Evolutionary conservation across 2,888 invertebrate species (phyloP), one percentile per base, ranked within the genome.

Genomic region (Eilema sororculum): DNA sequence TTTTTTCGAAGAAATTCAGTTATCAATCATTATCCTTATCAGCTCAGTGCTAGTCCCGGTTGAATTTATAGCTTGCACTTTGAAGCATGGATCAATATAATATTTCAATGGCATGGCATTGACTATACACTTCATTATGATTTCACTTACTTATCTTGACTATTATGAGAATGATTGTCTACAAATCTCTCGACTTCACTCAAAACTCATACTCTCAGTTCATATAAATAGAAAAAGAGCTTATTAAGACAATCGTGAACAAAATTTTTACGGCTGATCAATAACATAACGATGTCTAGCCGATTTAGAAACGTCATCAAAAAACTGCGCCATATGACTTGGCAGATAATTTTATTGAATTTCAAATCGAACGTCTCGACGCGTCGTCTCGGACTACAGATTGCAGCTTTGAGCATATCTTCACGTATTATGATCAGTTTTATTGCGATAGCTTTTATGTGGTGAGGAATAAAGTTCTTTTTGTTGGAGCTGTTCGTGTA

Each of bases 271-370:
- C 63, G 41, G 67, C 46, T 72, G 37, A 30, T 56, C 59, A 20
- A 65, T 67, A 52, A 33, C 65, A 72, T 41, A 74, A 71, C 69
- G 71, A 73, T 75, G 75, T 71, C 69, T 56, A 72, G 73, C 72
- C 69, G 64, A 74, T 74, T 78, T 73, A 62, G 41, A 67, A 67
- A 66, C 65, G 63, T 69, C 69, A 75, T 74, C 75, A 77, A 68
- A 78, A 78, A 77, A 78, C 73, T 74, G 73, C 73, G 76, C 73
- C 70, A 76, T 78, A 78, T 82, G 81, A 82, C 81, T 74, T 81
- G 73, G 79, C 81, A 78, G 77, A 83, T 81, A 83, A 78, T 78
- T 82, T 81, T 79, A 82, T 82, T 83, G 81, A 83, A 79, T 78
- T 83, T 81, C 75, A 76, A 83, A 79, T 79, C 65, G 75, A 65